Conservation (phyloP, 2,888 invertebrate genomes). For the Epiperipatus broadwayi region DNA sequence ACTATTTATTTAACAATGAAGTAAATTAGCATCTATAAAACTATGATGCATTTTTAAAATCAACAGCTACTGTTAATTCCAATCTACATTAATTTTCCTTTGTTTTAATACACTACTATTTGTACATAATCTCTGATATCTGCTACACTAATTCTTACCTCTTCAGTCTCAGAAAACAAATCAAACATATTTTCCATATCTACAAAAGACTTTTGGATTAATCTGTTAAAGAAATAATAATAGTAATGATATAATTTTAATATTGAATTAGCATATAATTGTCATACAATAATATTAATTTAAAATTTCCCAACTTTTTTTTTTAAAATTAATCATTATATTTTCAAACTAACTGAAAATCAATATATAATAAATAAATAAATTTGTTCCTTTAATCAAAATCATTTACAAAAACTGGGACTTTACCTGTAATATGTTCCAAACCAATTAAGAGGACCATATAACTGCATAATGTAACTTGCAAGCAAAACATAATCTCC, state of each 20-base stretch:
- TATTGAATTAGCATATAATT: no score
- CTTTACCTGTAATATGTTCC: constrained; percentile 83
- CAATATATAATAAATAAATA: constrained; percentile 6
- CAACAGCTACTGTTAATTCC: no score
- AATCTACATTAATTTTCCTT: no score
- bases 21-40: no score
- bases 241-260: constrained; percentile 8
- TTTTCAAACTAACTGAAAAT: constrained; percentile 16
- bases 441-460: constrained; percentile 90
- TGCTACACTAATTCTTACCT: constrained; percentile 40
- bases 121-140: no score
- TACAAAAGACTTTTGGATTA: constrained; percentile 89
- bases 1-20: no score
- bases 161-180: constrained; percentile 61
- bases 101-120: no score
- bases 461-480: constrained; percentile 79
- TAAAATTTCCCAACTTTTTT: no score
- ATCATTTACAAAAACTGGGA: constrained; percentile 7
- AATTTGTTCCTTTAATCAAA: constrained; percentile 4
- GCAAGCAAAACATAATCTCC: constrained; percentile 93
- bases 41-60: no score
- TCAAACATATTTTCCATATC: constrained; percentile 99
- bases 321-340: constrained; percentile 8
- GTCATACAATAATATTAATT: no score
- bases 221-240: constrained; percentile 35